Percentiles rank a stretch among this genome's conserved stretches.
These are phyloP conservation scores for Sylvilagus floridanus DNA, from an alignment of 2,797 vertebrate genomes.

Conservation along the genomic window DNA sequence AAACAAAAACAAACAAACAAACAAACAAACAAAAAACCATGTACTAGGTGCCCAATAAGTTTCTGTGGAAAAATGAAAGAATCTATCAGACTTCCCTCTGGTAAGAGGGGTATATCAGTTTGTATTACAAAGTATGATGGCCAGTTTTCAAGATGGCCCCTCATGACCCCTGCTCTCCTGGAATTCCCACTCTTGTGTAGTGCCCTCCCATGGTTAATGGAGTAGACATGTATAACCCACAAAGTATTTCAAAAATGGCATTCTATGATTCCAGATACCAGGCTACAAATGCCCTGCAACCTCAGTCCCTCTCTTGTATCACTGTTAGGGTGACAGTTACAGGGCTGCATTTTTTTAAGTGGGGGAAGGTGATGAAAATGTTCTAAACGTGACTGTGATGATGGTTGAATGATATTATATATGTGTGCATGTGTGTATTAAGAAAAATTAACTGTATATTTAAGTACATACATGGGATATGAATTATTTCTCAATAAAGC, in stretches of 20 bases:
- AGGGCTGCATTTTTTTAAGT: background rate
- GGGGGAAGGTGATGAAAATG: background rate
- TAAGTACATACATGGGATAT: background rate
- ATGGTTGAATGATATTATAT: background rate
- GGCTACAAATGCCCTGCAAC: background rate
- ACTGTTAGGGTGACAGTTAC: background rate
- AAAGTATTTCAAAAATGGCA: background rate
- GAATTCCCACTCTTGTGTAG: background rate
- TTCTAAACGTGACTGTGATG: background rate
- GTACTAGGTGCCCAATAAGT: background rate
- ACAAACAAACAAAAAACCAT: background rate
- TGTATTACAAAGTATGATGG: background rate
- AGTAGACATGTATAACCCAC: background rate
- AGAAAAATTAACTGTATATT: background rate
- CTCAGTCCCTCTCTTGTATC: background rate
- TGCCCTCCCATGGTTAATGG: background rate
- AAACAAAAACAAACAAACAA: background rate
- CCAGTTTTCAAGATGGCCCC: background rate
- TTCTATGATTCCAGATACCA: background rate
- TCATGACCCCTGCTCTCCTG: background rate
- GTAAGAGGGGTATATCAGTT: background rate
- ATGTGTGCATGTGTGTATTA: no score
- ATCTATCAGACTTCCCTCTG: background rate
- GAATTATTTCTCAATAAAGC: slow-evolving; percentile 12
- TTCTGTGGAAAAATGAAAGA: background rate